phyloP scores from a whole-genome alignment of 2,888 invertebrate species.

The Volucella inflata region DNA sequence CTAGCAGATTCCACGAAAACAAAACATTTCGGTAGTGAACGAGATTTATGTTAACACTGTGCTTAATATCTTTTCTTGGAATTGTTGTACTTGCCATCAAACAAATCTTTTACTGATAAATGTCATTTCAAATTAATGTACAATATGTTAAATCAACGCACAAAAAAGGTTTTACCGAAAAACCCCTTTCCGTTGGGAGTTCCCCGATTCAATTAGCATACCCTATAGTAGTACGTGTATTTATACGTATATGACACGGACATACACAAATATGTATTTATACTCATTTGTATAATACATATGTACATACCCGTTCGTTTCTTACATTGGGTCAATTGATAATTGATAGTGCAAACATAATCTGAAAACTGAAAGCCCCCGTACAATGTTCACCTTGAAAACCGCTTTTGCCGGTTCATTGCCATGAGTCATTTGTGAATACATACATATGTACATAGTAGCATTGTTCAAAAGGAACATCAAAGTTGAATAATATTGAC shows the following conservation, averaged over 20 bases:
- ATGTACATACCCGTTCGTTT: not conserved
- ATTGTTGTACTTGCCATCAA: no score
- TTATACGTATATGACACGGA: not conserved
- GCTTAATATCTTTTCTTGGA: no score
- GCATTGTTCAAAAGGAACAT: slow-evolving; percentile 4
- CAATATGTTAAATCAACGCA: no score
- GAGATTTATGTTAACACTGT: no score
- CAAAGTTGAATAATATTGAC: slow-evolving; percentile 6
- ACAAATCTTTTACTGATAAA: no score
- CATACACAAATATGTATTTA: no score
- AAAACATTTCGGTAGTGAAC: no score
- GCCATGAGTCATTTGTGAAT: slow-evolving; percentile 26
- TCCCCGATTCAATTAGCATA: slow-evolving; percentile 3
- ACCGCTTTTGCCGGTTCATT: slow-evolving; percentile 20
- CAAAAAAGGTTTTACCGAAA: not conserved
- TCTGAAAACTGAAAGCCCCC: slow-evolving; percentile 1
- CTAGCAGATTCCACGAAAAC: no score
- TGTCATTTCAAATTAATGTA: no score
- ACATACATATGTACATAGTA: no score
- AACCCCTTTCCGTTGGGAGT: slow-evolving; percentile 1
- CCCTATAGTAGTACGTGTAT: not conserved
- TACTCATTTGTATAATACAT: no score
- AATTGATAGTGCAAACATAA: slow-evolving; percentile 36
- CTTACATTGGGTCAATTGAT: not conserved
- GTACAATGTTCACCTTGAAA: slow-evolving; percentile 48